A percentile compares a stretch with the other conserved stretches of the same genome.
These are phyloP conservation scores for Sesia apiformis DNA, from an alignment of 2,888 invertebrate genomes.

Conservation along the genomic window DNA sequence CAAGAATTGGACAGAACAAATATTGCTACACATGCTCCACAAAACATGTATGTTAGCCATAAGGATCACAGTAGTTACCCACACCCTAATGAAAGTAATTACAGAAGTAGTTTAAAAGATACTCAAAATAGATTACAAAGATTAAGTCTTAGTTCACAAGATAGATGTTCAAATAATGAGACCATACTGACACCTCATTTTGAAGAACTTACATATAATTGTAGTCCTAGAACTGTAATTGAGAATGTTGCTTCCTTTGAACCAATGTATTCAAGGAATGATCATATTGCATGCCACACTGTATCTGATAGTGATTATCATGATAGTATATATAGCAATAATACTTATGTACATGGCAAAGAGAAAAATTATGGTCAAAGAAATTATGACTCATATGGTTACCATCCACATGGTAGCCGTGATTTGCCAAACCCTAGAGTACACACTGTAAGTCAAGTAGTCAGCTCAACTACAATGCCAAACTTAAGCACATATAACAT, in stretches of 20 bases:
- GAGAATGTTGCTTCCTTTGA: conserved; percentile 49
- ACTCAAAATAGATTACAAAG: conserved; percentile 50
- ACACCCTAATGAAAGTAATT: conserved; percentile 40
- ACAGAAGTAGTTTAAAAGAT: conserved; percentile 46
- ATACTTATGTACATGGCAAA: conserved; percentile 49
- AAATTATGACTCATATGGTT: conserved; percentile 58
- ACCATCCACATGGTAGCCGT: conserved; percentile 50
- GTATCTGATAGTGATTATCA: conserved; percentile 51
- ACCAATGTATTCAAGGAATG: conserved; percentile 47
- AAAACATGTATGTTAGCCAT: conserved; percentile 40
- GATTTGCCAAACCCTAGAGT: conserved; percentile 51
- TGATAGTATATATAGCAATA: conserved; percentile 50
- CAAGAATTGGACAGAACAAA: conserved; percentile 46
- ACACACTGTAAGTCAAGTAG: conserved; percentile 63
- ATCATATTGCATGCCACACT: conserved; percentile 40
- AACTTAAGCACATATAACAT: conserved; percentile 58
- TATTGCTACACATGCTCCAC: conserved; percentile 23
- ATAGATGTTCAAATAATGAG: conserved; percentile 49
- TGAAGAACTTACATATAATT: conserved; percentile 39
- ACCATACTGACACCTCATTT: conserved; percentile 45
- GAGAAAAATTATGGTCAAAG: conserved; percentile 59
- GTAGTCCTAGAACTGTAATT: conserved; percentile 36
- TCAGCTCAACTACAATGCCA: conserved; percentile 67
- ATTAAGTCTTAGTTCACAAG: conserved; percentile 55
- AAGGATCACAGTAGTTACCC: conserved; percentile 43